phyloP scores from a whole-genome alignment of 1,140 invertebrate species.

The Diploscapter pachys region DNA sequence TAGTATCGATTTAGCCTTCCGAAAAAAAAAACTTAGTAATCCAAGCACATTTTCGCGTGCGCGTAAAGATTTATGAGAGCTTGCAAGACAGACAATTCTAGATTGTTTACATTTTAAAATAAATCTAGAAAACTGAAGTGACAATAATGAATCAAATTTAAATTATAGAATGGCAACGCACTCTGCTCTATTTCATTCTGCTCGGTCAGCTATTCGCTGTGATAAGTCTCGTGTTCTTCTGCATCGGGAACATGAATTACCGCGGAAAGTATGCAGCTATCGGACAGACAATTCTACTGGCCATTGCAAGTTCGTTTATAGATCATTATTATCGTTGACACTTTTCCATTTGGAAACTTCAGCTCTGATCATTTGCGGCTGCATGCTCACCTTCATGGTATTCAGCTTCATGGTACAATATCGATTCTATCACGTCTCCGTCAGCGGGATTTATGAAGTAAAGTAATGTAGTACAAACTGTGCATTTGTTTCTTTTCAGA shows the following conservation, averaged over 20 bases:
- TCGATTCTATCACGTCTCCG: constrained; percentile 39
- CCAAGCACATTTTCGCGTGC: too few species aligned
- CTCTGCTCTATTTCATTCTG: constrained; percentile 30
- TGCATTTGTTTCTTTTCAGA: constrained; percentile 12
- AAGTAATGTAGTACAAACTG: neutral
- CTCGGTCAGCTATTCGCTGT: constrained; percentile 22
- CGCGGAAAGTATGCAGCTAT: constrained; percentile 6
- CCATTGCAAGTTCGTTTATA: constrained; percentile 12
- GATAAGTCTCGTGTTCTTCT: constrained; percentile 25
- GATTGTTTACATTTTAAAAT: too few species aligned
- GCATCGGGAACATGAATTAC: constrained; percentile 11
- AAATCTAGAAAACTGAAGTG: too few species aligned
- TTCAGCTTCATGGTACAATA: constrained; percentile 41
- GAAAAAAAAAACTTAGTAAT: too few species aligned
- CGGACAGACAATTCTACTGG: constrained; percentile 13
- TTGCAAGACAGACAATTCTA: too few species aligned
- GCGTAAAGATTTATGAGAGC: too few species aligned
- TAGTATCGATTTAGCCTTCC: too few species aligned
- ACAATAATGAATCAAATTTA: too few species aligned
- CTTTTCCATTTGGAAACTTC: neutral
- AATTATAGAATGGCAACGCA: constrained; percentile 34
- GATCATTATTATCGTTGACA: neutral
- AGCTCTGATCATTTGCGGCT: constrained; percentile 29
- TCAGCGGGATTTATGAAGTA: constrained; percentile 40
- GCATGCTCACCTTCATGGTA: constrained; percentile 33